phyloP scores from a whole-genome alignment of 1,140 invertebrate species.

The Mactra quadrangularis region DNA sequence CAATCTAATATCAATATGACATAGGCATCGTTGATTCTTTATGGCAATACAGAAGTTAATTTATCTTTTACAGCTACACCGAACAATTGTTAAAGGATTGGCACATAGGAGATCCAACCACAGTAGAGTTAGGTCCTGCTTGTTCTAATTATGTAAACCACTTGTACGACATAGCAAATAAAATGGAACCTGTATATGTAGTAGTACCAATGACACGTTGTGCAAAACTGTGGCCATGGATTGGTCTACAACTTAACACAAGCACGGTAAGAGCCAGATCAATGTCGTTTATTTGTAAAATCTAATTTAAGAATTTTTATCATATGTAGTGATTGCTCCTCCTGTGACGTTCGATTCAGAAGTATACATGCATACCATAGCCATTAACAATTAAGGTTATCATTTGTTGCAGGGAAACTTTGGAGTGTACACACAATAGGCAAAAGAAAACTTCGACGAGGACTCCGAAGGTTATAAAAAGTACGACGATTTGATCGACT shows the following conservation, averaged over 20 bases:
- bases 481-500: constrained; percentile 26
- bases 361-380: no score
- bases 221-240: constrained; percentile 42
- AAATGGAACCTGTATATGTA: constrained; percentile 8
- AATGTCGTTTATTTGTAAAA: no score
- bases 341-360: no score
- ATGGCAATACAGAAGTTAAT: neutral
- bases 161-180: neutral
- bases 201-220: constrained; percentile 30
- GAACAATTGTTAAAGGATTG: neutral
- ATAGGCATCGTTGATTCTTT: no score
- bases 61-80: neutral
- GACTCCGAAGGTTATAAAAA: constrained; percentile 11
- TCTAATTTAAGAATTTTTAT: no score
- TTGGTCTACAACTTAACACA: constrained; percentile 7
- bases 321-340: no score
- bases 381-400: neutral
- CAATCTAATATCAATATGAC: no score
- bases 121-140: neutral
- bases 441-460: constrained; percentile 1
- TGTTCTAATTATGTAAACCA: constrained; percentile 7
- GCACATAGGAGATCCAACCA: constrained; percentile 6
- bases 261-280: neutral
- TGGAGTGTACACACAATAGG: constrained; percentile 36
- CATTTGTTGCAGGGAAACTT: constrained; percentile 11